Conservation (phyloP, 2,888 invertebrate species). For the Phrixothrix hirtus region DNA sequence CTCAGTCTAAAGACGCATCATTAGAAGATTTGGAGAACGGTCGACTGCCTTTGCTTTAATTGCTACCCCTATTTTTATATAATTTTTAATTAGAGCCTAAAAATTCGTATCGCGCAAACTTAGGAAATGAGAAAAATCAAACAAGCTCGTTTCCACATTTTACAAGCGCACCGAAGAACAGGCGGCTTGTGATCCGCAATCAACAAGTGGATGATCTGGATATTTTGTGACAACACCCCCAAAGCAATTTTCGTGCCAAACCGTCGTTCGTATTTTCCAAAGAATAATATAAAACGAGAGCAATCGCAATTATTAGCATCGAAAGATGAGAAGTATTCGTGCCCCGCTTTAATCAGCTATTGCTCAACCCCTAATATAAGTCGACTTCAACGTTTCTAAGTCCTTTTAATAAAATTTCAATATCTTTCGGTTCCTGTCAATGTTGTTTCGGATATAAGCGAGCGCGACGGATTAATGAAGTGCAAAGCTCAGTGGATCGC, state of each 20-base stretch:
- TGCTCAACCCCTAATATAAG: conserved; percentile 7
- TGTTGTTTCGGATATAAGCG: conserved; percentile 8
- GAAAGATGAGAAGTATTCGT: conserved; percentile 4
- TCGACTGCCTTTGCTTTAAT: conserved; percentile 12
- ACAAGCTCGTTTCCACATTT: too few species aligned
- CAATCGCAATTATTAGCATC: conserved; percentile 5
- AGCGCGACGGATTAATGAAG: conserved; percentile 7
- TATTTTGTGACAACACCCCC: conserved; percentile 7
- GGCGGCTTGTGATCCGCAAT: neutral
- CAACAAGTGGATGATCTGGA: conserved; percentile 13
- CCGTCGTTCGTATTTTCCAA: neutral
- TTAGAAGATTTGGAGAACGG: conserved; percentile 11
- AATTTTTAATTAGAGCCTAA: neutral
- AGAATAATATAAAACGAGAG: conserved; percentile 6
- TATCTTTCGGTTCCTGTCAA: conserved; percentile 11
- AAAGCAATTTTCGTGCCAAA: neutral
- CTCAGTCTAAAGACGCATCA: conserved; percentile 16
- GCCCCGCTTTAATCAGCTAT: conserved; percentile 6
- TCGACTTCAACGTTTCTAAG: conserved; percentile 1
- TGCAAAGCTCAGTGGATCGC: too few species aligned
- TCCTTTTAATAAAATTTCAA: conserved; percentile 17
- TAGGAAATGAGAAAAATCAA: neutral
- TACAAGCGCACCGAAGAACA: neutral
- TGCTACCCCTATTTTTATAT: conserved; percentile 2
- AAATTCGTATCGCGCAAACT: neutral